Evolutionary conservation across 2,888 invertebrate species (phyloP).

Genomic region (Sepioteuthis lessoniana): DNA sequence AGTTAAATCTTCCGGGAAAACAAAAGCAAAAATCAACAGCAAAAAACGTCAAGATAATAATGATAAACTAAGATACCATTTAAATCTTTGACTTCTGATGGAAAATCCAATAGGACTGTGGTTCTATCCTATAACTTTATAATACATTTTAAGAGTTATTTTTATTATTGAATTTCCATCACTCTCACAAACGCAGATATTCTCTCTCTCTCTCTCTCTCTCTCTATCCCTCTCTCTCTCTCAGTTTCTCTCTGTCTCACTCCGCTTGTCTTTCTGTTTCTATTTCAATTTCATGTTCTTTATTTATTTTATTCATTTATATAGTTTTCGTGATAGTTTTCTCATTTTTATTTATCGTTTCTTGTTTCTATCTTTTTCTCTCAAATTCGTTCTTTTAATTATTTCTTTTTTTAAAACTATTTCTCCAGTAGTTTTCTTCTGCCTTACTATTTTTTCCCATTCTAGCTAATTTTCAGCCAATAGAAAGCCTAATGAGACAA

Average conservation of each 20-base stretch:
- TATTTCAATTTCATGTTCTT: neutral
- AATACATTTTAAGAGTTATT: neutral
- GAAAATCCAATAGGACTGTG: neutral
- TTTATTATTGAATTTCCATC: neutral
- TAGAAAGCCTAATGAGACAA: too few species aligned
- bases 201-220: neutral
- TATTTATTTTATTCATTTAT: too few species aligned
- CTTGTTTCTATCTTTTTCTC: neutral
- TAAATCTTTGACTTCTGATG: neutral
- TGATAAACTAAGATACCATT: neutral
- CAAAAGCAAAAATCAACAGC: too few species aligned
- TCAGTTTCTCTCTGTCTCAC: neutral
- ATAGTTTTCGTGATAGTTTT: too few species aligned
- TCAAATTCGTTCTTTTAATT: too few species aligned
- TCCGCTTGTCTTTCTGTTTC: neutral
- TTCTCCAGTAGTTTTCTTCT: too few species aligned
- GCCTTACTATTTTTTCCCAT: too few species aligned
- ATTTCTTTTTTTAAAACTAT: too few species aligned
- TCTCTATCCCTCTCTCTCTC: neutral
- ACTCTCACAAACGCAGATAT: neutral
- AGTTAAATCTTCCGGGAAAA: neutral
- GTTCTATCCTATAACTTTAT: neutral
- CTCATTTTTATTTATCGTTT: neutral
- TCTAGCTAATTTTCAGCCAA: too few species aligned
- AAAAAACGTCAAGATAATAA: neutral